phyloP scores from a whole-genome alignment of 2,797 vertebrate species.

The Muscicapa comitata region DNA sequence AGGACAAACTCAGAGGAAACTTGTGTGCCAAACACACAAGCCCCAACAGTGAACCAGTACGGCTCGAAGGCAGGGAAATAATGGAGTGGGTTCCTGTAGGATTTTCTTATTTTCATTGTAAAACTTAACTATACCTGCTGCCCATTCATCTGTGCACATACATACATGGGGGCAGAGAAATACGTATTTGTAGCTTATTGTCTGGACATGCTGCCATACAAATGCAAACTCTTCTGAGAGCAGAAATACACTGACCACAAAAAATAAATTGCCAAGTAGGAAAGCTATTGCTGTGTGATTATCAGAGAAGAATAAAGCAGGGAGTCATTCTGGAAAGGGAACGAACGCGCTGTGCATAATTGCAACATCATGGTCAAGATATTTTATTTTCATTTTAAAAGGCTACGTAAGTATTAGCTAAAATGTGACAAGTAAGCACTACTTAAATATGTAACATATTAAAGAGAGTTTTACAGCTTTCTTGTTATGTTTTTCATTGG shows the following conservation, averaged over 20 bases:
- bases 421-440: constrained; percentile 8
- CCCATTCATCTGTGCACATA: fast-evolving
- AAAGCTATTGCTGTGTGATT: background rate
- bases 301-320: background rate
- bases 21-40: background rate
- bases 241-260: background rate
- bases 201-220: background rate
- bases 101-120: background rate
- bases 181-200: fast-evolving
- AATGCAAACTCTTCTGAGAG: background rate
- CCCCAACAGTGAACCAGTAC: background rate
- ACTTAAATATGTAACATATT: background rate
- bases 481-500: background rate
- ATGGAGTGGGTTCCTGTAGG: background rate
- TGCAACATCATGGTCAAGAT: constrained; percentile 27
- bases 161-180: fast-evolving
- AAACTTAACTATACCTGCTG: background rate
- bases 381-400: constrained; percentile 41
- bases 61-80: background rate
- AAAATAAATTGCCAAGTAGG: background rate
- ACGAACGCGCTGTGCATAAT: background rate
- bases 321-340: background rate
- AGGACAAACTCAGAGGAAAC: background rate
- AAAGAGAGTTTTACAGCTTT: background rate
- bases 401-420: background rate